Evolutionary conservation across 1,140 invertebrate species (phyloP).

Genomic region (Lordiphosa mommai): DNA sequence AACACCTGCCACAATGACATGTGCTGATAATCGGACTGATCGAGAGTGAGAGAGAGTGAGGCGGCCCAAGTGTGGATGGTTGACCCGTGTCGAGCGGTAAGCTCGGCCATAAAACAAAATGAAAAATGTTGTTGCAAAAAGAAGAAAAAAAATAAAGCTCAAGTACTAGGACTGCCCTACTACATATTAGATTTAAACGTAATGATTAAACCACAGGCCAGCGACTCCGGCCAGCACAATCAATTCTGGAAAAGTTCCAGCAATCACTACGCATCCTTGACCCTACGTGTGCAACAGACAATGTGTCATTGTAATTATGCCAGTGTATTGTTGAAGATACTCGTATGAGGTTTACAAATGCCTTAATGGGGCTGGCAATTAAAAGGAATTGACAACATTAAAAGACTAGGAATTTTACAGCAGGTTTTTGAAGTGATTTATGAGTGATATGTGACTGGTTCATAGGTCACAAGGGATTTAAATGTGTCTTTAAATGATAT

Average conservation of each 20-base stretch:
- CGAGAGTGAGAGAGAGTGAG: conserved; percentile 20
- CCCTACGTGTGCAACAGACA: not conserved
- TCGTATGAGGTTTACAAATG: not conserved
- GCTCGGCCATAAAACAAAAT: conserved; percentile 64
- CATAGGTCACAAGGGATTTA: too few relatives aligned
- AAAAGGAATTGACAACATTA: not conserved
- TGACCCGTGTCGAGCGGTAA: conserved; percentile 48
- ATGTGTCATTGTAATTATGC: conserved; percentile 9
- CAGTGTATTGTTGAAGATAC: not conserved
- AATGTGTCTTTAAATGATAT: too few relatives aligned
- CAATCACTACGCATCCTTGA: conserved; percentile 40
- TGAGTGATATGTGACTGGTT: too few relatives aligned
- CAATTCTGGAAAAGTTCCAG: conserved; percentile 21
- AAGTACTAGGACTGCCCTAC: conserved; percentile 21
- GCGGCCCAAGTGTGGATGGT: conserved; percentile 29
- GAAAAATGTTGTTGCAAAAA: conserved; percentile 71
- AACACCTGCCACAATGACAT: conserved; percentile 73
- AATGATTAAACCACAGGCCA: conserved; percentile 59
- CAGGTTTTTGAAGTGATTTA: not conserved
- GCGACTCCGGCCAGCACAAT: not conserved
- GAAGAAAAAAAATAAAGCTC: conserved; percentile 11
- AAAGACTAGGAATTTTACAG: not conserved
- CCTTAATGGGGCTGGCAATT: not conserved
- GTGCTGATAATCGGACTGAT: conserved; percentile 44
- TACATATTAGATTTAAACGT: conserved; percentile 66